phyloP scores from a whole-genome alignment of 2,113 vertebrate species.

The Brachionichthys hirsutus region DNA sequence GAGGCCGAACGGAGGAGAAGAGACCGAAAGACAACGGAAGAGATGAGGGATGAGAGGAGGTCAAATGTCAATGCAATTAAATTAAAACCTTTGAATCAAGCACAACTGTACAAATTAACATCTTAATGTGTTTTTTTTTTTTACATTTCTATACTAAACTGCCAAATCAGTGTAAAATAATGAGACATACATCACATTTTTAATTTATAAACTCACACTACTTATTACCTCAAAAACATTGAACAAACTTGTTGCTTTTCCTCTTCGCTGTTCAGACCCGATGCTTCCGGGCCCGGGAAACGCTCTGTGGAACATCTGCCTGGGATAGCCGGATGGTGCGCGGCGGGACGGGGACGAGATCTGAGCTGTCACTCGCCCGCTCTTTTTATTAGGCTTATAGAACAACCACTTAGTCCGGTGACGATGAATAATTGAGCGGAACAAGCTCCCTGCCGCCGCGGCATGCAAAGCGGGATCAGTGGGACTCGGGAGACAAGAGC shows the following conservation, averaged over 20 bases:
- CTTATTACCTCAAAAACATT: no score
- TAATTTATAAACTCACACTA: no score
- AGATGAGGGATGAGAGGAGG: conserved; percentile 14
- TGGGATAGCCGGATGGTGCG: conserved; percentile 30
- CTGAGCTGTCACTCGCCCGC: conserved; percentile 68
- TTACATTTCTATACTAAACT: conserved; percentile 2
- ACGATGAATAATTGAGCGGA: conserved; percentile 84
- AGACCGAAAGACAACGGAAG: conserved; percentile 11
- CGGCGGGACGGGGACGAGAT: conserved; percentile 47
- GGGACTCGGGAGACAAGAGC: conserved; percentile 69
- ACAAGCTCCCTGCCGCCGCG: conserved; percentile 74
- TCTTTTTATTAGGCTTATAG: conserved; percentile 77
- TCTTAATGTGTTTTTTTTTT: no score
- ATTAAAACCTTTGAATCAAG: conserved; percentile 15
- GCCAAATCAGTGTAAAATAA: no score
- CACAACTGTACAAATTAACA: conserved; percentile 18
- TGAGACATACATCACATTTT: no score
- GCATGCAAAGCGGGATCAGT: conserved; percentile 74
- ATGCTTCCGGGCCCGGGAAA: conserved; percentile 13
- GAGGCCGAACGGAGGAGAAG: conserved; percentile 23
- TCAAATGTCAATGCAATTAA: conserved; percentile 14
- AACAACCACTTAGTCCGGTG: conserved; percentile 81
- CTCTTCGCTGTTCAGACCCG: background rate
- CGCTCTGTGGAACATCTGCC: conserved; percentile 35
- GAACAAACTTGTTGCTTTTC: no score